Evolutionary conservation across 2,113 vertebrate species (phyloP), one percentile per base, ranked within the genome.

Genomic region (Cyprinodon variegatus): DNA sequence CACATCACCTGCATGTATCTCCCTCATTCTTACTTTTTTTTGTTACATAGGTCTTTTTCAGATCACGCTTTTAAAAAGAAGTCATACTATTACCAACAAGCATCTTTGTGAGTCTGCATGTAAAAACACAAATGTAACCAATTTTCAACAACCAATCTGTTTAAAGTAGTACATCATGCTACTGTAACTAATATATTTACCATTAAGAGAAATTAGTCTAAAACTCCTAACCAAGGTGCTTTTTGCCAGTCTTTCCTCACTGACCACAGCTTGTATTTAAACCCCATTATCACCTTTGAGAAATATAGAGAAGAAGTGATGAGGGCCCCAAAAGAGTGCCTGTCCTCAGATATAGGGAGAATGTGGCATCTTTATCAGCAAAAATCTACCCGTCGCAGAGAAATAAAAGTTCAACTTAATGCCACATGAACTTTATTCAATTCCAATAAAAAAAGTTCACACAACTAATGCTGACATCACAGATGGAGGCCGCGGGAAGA

Each of bases 301-400:
- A 15, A 29, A 68, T 66, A 70, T 37, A 37, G 72, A 70, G 70
- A 50, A 61, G 43, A 46, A 57, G 76, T 3, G 57, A 81, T 57
- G 75, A 37, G 69, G 82, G 22, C 69, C 46, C 17, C 29, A 2
- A 67, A 50, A 61, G 43, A 79, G 69, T 17, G 67, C 83, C 83
- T 66, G 46, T 82, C 60, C 53, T 14, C 40, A 48, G 29, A 72
- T 40, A 45, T 10, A 15, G 68, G 40, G 71, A 70, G 48, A 65
- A 81, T 83, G 75, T 69, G 74, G 70, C 74, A 82, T 66, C 67
- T 84, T 85, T 39, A 85, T 83, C 81, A 81, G 81, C 57, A 41
- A 43, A 61, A 74, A 76, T 69, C 61, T 71, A 79, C 74, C 53
- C 62, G 22, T 61, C 74, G 66, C 81, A 68, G 64, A 73, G 69